Evolutionary conservation across 2,888 invertebrate genomes (phyloP).

Genomic region (Brenthis hecate): DNA sequence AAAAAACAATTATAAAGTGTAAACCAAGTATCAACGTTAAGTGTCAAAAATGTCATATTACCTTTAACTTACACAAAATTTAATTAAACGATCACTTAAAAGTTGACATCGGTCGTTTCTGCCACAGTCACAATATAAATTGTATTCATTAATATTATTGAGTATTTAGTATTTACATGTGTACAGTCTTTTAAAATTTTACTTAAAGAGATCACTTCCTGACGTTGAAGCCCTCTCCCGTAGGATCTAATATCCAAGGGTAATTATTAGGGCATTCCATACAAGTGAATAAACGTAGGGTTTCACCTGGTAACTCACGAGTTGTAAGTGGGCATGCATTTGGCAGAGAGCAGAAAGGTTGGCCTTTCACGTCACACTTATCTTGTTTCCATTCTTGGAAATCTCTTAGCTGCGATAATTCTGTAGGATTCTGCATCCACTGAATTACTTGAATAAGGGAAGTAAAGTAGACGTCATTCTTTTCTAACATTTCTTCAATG

Average conservation of each 20-base stretch:
- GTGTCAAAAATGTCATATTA: slow-evolving; percentile 22
- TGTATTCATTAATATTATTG: slow-evolving; percentile 73
- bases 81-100: slow-evolving; percentile 40
- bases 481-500: slow-evolving; percentile 94
- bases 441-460: slow-evolving; percentile 95
- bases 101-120: slow-evolving; percentile 48
- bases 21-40: slow-evolving; percentile 44
- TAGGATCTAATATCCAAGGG: slow-evolving; percentile 96
- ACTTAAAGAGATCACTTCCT: slow-evolving; percentile 85
- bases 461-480: slow-evolving; percentile 96
- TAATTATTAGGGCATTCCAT: slow-evolving; percentile 98
- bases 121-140: slow-evolving; percentile 49
- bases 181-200: slow-evolving; percentile 78
- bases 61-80: slow-evolving; percentile 32
- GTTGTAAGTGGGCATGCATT: slow-evolving; percentile 95
- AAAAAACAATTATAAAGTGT: slow-evolving; percentile 31
- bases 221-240: slow-evolving; percentile 95
- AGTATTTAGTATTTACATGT: slow-evolving; percentile 79
- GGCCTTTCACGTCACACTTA: slow-evolving; percentile 96
- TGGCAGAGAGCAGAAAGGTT: slow-evolving; percentile 95
- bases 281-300: slow-evolving; percentile 95
- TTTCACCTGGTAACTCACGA: slow-evolving; percentile 95
- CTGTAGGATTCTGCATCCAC: slow-evolving; percentile 98
- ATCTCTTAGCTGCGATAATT: slow-evolving; percentile 91
- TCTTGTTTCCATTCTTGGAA: slow-evolving; percentile 97